These are phyloP conservation scores for Strigamia maritima DNA, from an alignment of 2,888 invertebrate genomes.

Conservation along the genomic window DNA sequence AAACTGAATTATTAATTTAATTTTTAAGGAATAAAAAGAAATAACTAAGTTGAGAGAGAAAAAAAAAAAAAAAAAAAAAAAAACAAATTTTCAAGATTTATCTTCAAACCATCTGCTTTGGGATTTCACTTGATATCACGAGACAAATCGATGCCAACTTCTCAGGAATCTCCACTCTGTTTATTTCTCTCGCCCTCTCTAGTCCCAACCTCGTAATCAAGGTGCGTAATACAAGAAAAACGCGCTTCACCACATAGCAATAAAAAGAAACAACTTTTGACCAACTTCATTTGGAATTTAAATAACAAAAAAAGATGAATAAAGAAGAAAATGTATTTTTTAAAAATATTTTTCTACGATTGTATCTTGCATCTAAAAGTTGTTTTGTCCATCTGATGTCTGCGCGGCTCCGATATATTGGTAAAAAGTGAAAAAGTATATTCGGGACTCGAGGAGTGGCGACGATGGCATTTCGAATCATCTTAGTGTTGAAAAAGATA, in stretches of 20 bases:
- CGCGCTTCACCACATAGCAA: not conserved
- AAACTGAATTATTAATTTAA: no score
- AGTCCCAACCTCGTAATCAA: slow-evolving; percentile 10
- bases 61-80: not conserved
- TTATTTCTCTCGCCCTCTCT: not conserved
- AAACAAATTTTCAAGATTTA: not conserved
- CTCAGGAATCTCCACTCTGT: not conserved
- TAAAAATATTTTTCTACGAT: not conserved
- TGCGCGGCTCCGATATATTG: not conserved
- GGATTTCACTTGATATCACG: slow-evolving; percentile 5
- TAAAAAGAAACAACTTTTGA: not conserved
- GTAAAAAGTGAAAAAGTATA: not conserved
- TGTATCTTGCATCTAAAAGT: not conserved
- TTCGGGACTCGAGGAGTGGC: not conserved
- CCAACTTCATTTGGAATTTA: not conserved
- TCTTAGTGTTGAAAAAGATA: slow-evolving; percentile 10
- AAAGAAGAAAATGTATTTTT: not conserved
- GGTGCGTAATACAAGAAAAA: not conserved
- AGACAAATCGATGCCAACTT: slow-evolving; percentile 10
- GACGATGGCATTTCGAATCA: not conserved
- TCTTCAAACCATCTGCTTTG: not conserved
- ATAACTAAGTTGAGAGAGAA: no score
- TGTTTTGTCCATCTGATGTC: not conserved
- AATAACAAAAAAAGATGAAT: not conserved
- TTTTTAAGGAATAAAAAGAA: no score